Evolutionary conservation across 2,888 invertebrate genomes (phyloP).

Genomic region (Eubasilissa splendida): DNA sequence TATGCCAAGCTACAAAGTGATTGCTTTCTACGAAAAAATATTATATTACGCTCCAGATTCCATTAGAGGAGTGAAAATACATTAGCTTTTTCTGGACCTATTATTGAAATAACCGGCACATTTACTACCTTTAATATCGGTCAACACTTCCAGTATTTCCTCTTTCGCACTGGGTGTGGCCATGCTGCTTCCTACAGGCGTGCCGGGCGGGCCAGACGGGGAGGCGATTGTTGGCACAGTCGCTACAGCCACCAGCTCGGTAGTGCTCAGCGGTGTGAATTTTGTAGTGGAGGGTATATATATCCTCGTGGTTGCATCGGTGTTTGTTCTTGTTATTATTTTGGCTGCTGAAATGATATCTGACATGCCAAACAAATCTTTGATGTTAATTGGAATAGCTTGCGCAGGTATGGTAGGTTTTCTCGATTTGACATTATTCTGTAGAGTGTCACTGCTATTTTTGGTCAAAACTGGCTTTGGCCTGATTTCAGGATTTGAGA

Average conservation of each 20-base stretch:
- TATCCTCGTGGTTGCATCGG: slow-evolving; percentile 29
- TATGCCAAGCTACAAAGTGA: no score
- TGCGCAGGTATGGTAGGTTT: slow-evolving; percentile 44
- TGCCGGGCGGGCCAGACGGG: background rate
- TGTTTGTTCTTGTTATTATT: slow-evolving; percentile 63
- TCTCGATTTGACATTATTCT: slow-evolving; percentile 28
- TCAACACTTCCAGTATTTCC: slow-evolving; percentile 79
- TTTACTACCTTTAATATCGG: slow-evolving; percentile 71
- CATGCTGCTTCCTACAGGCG: background rate
- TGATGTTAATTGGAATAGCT: slow-evolving; percentile 59
- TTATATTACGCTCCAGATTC: background rate
- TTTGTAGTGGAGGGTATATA: slow-evolving; percentile 57
- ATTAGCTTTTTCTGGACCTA: background rate
- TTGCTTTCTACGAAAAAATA: background rate
- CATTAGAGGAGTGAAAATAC: no score
- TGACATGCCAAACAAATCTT: slow-evolving; percentile 65
- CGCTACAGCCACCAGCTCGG: background rate
- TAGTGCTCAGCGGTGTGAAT: background rate
- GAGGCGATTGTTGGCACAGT: slow-evolving; percentile 10
- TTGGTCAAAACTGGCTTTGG: background rate
- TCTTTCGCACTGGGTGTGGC: slow-evolving; percentile 68
- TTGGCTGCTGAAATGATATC: slow-evolving; percentile 68
- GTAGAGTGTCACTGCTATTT: slow-evolving; percentile 7
- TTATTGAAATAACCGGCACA: background rate
- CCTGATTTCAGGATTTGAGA: slow-evolving; percentile 40